Evolutionary conservation across 2,888 invertebrate species (phyloP), one percentile per base, ranked within the genome.

Genomic region (Trachelus stipa): DNA sequence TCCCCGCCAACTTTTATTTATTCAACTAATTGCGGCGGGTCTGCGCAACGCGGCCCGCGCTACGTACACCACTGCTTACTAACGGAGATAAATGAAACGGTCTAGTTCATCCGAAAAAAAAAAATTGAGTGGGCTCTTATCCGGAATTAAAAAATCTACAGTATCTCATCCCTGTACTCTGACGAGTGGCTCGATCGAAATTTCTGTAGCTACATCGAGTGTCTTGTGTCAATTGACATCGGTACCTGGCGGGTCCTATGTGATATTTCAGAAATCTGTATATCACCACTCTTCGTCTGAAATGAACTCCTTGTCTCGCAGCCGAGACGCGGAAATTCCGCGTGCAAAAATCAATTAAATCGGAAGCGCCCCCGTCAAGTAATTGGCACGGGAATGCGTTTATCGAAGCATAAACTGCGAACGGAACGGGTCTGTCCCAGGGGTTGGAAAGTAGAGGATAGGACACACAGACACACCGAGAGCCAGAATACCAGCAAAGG

Each of bases 381-480:
- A 89, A 91, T 90, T 90, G 89, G 86, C 87, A 87, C 88, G 87
- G 87, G 86, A 87, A 86, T 88, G 88, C 88, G 88, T 88, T 89
- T 87, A 89, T 86, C 87, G 89, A 84, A 86, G 88, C 86, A 86
- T 89, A 87, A 90, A 90, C 86, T 86, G 85, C 84, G 84, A 85
- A 87, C 82, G 83, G 83, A 84, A 81, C 80, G 82, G 81, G 81
- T 82, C 82, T 83, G 82, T 80, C 81, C 81, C 79, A 79, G 81
- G 81, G 77, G 82, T 80, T 81, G 81, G 81, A 83, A 33, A 81
- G 78, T 80, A 23, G 82, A 80, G 82, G 81, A 80, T 81, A 76
- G 78, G 71, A 79, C 69, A 73, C 78, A 75, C 68, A 80, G 56
- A 69, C 75, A 76, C 75, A 68, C 15, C 56, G 56, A 56, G 73